Conservation (phyloP, 2,888 invertebrate species). For the Lycocerus yunnanus region DNA sequence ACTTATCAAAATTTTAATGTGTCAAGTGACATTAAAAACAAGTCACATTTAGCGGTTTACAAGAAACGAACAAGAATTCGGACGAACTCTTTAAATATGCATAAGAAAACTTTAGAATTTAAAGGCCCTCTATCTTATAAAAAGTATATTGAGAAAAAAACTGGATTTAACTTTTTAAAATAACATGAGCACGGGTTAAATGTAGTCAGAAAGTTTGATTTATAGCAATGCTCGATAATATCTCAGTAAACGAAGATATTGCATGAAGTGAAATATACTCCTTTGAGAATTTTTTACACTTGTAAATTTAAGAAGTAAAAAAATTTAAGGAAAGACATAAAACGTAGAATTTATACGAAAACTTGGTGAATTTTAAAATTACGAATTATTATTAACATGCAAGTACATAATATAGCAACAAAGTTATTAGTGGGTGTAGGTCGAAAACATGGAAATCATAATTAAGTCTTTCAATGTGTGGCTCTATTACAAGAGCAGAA, state of each 20-base stretch:
- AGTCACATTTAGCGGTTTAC: neutral
- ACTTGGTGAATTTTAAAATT: neutral
- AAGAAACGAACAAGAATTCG: neutral
- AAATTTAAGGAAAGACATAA: neutral
- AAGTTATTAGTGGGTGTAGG: neutral
- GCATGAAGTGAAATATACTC: conserved; percentile 18
- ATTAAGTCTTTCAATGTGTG: neutral
- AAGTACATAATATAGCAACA: neutral
- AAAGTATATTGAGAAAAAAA: conserved; percentile 12
- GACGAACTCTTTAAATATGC: neutral
- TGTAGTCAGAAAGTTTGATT: conserved; percentile 29
- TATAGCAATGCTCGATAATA: conserved; percentile 21
- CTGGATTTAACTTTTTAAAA: conserved; percentile 27
- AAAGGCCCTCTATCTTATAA: neutral
- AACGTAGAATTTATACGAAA: neutral
- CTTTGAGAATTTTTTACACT: conserved; percentile 21
- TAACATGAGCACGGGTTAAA: conserved; percentile 27
- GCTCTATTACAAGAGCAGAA: neutral
- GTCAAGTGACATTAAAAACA: neutral
- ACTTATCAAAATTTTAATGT: neutral
- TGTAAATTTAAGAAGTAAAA: conserved; percentile 11
- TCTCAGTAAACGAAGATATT: conserved; percentile 27
- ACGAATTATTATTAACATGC: neutral
- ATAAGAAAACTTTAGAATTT: conserved; percentile 1
- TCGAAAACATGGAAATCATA: neutral